These are phyloP conservation scores for Eupithecia insigniata DNA, from an alignment of 2,888 invertebrate species.

Conservation along the genomic window DNA sequence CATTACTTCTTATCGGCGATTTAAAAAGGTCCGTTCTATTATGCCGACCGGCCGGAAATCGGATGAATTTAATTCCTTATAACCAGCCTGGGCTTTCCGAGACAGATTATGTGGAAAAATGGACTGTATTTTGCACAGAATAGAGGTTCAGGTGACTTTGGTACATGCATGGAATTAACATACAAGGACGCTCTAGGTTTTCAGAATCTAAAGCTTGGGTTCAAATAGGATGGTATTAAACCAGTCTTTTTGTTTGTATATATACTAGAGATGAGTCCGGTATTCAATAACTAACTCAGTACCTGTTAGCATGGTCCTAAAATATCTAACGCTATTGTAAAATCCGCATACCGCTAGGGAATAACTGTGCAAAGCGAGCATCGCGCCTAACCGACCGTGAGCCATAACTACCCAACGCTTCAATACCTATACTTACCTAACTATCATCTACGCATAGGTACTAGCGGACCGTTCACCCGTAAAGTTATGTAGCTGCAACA, in stretches of 20 bases:
- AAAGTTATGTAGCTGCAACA: too few relatives aligned
- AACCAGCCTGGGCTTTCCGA: slow-evolving; percentile 37
- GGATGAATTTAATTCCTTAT: slow-evolving; percentile 72
- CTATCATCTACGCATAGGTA: too few relatives aligned
- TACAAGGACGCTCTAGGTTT: slow-evolving; percentile 6
- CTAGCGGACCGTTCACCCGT: too few relatives aligned
- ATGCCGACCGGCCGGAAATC: slow-evolving; percentile 59
- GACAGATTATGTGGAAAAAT: slow-evolving; percentile 23
- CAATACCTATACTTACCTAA: too few relatives aligned
- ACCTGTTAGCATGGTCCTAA: too few relatives aligned
- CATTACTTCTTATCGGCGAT: slow-evolving; percentile 75
- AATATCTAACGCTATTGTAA: too few relatives aligned
- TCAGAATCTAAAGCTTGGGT: neutral
- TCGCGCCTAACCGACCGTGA: too few relatives aligned
- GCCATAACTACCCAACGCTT: too few relatives aligned
- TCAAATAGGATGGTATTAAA: neutral
- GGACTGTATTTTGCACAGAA: slow-evolving; percentile 4
- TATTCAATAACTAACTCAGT: too few relatives aligned
- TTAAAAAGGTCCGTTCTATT: slow-evolving; percentile 67
- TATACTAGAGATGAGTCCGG: too few relatives aligned
- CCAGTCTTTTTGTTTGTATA: neutral
- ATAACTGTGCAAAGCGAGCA: too few relatives aligned
- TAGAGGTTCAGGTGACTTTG: neutral
- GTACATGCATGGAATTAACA: neutral
- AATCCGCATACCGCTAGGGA: too few relatives aligned